A percentile compares a stretch with the other conserved stretches of the same genome.
Conservation (phyloP, 2,797 vertebrate genomes). For the Synanceia verrucosa region DNA sequence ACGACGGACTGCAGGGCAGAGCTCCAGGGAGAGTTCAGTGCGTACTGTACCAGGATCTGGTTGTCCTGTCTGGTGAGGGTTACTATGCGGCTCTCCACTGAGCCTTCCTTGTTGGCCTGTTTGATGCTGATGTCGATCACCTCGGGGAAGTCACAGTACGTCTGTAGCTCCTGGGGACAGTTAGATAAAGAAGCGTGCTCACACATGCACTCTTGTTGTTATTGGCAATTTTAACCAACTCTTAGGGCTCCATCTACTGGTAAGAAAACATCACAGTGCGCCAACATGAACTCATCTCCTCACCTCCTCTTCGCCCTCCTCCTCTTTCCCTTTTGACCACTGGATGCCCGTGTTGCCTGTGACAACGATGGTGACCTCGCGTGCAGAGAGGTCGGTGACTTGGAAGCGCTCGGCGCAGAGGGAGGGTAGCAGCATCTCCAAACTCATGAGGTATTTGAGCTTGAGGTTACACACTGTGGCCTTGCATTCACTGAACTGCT, state of each 20-base stretch:
- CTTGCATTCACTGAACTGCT: slow-evolving; percentile 92
- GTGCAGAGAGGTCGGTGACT: slow-evolving; percentile 86
- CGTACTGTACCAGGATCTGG: slow-evolving; percentile 85
- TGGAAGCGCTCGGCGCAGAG: slow-evolving; percentile 92
- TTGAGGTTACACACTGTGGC: slow-evolving; percentile 91
- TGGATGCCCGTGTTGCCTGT: slow-evolving; percentile 93
- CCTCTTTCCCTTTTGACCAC: slow-evolving; percentile 84
- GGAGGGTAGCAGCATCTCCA: slow-evolving; percentile 92
- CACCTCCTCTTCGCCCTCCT: slow-evolving; percentile 85
- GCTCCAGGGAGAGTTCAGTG: background rate
- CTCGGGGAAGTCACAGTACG: slow-evolving; percentile 95
- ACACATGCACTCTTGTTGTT: background rate
- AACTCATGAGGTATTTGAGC: slow-evolving; percentile 96
- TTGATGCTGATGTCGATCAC: slow-evolving; percentile 97
- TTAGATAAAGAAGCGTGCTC: background rate
- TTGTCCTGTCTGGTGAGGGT: slow-evolving; percentile 93
- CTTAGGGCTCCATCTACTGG: slow-evolving; percentile 44
- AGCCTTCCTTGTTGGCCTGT: slow-evolving; percentile 91
- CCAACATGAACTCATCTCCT: slow-evolving; percentile 31
- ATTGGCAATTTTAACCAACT: background rate
- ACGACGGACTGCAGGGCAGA: background rate
- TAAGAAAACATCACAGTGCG: background rate
- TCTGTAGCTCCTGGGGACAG: slow-evolving; percentile 86
- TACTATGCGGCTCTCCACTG: slow-evolving; percentile 92
- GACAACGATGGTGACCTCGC: slow-evolving; percentile 87